A percentile compares a stretch with the other conserved stretches of the same genome.
phyloP scores from a whole-genome alignment of 2,797 vertebrate species.

The Dicrostonyx torquatus region DNA sequence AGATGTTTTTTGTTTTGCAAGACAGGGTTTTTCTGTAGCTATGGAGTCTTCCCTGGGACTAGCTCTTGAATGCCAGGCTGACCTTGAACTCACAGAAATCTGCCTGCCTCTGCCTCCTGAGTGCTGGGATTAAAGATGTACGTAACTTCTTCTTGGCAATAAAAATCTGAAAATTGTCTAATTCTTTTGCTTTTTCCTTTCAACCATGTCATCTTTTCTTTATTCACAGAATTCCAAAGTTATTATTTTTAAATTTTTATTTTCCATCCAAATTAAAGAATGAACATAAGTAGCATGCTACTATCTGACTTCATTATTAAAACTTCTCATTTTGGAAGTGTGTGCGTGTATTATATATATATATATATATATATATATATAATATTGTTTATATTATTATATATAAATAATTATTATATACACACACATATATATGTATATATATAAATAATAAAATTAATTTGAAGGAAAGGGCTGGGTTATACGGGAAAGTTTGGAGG shows the following conservation, averaged over 20 bases:
- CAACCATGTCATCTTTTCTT: not conserved
- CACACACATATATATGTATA: not conserved
- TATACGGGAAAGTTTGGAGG: not conserved
- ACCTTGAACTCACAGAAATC: no score
- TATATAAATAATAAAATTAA: not conserved
- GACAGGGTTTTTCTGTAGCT: no score
- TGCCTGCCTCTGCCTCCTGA: no score
- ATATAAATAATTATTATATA: no score
- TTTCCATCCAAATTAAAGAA: not conserved
- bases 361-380: not conserved
- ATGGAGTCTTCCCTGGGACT: no score
- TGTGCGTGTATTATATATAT: not conserved
- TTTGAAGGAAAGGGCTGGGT: not conserved
- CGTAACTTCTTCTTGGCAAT: no score
- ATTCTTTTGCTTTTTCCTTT: not conserved
- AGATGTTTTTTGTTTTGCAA: not conserved
- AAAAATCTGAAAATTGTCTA: not conserved
- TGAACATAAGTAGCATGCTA: not conserved
- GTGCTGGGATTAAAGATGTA: no score
- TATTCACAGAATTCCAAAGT: not conserved
- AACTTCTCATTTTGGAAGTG: not conserved
- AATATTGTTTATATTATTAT: no score
- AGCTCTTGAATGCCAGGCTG: no score
- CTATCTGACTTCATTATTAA: constrained; percentile 2
- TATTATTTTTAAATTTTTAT: not conserved